Conservation (phyloP, 2,888 invertebrate genomes). For the Chirona hameri region DNA sequence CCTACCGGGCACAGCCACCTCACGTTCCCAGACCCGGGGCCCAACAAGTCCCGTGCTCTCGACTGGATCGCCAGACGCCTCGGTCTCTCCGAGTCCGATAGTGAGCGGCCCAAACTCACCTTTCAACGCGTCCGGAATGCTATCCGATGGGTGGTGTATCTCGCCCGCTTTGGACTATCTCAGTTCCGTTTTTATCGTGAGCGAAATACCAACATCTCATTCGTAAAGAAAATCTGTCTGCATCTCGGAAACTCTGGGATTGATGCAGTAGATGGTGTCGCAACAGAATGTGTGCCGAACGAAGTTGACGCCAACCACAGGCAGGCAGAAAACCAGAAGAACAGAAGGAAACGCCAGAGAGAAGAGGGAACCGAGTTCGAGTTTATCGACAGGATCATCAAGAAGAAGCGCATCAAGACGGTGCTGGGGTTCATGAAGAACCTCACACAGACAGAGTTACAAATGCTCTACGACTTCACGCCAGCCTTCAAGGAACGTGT, state of each 20-base stretch:
- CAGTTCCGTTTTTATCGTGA: background rate
- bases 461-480: background rate
- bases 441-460: background rate
- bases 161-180: background rate
- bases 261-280: background rate
- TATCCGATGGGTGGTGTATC: background rate
- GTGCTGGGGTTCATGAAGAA: background rate
- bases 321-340: no score
- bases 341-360: background rate
- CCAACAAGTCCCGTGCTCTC: background rate
- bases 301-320: background rate
- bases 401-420: background rate
- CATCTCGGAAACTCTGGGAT: background rate
- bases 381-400: background rate
- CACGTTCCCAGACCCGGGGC: background rate
- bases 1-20: background rate
- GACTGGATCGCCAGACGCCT: background rate
- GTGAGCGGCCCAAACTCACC: background rate
- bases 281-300: background rate
- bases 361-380: background rate
- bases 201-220: background rate
- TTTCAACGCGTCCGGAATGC: background rate
- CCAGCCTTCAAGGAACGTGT: background rate
- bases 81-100: background rate
- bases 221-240: background rate